These are phyloP conservation scores for Listronotus oregonensis DNA, from an alignment of 1,140 invertebrate genomes.

Conservation along the genomic window DNA sequence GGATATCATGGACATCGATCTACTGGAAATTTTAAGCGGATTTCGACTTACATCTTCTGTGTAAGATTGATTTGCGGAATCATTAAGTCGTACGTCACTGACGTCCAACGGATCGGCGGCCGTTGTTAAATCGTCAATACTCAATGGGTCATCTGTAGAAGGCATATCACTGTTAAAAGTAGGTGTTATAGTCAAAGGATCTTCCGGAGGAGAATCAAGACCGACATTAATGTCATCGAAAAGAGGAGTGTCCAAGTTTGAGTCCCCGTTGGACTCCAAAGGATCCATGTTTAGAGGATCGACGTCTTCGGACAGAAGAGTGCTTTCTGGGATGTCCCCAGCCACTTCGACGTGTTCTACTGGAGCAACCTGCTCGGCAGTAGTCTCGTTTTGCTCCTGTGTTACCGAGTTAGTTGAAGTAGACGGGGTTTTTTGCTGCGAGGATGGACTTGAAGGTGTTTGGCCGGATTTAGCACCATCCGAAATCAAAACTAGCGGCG, in stretches of 20 bases:
- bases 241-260: background rate
- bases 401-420: background rate
- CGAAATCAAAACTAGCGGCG: slow-evolving; percentile 2
- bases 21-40: slow-evolving; percentile 11
- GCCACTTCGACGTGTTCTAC: slow-evolving; percentile 24
- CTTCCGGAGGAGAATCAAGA: slow-evolving; percentile 11
- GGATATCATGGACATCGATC: slow-evolving; percentile 20
- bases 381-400: background rate
- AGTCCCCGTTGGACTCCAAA: slow-evolving; percentile 12
- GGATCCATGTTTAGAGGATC: slow-evolving; percentile 25
- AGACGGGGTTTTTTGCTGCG: background rate
- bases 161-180: slow-evolving; percentile 4
- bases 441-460: background rate
- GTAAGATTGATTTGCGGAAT: background rate
- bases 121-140: background rate
- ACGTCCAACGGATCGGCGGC: slow-evolving; percentile 7
- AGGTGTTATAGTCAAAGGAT: slow-evolving; percentile 15
- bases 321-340: background rate
- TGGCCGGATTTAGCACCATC: background rate
- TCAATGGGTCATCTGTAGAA: slow-evolving; percentile 13
- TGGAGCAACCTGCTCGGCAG: background rate
- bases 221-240: slow-evolving; percentile 13
- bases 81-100: slow-evolving; percentile 13
- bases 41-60: background rate
- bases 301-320: slow-evolving; percentile 9